Evolutionary conservation across 92 coral and sea anemone genomes (phyloP).

Genomic region (Palythoa caribaeorum): DNA sequence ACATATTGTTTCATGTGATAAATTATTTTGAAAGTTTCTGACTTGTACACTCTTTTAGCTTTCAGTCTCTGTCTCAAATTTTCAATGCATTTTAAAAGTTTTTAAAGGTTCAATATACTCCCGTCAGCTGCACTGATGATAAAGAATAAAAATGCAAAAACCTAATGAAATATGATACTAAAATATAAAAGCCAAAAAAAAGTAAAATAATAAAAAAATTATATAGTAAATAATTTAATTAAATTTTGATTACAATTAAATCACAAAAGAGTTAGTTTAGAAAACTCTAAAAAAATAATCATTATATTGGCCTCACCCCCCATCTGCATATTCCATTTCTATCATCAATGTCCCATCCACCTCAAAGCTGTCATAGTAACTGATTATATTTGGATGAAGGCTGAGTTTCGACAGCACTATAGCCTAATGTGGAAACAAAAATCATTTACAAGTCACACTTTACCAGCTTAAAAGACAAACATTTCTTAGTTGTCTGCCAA

Average conservation of each 20-base stretch:
- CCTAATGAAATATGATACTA: too few species aligned
- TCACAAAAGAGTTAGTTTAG: neutral
- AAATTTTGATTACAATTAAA: neutral
- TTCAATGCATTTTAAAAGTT: too few species aligned
- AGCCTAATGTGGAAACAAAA: slow-evolving; percentile 67
- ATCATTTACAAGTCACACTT: neutral
- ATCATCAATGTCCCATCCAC: slow-evolving; percentile 99
- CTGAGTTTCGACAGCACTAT: slow-evolving; percentile 94
- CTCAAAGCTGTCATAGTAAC: slow-evolving; percentile 98
- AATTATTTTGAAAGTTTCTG: too few species aligned
- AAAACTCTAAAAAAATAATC: neutral
- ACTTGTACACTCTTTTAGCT: too few species aligned
- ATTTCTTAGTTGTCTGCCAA: neutral
- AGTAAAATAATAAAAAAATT: too few species aligned
- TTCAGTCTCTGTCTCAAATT: too few species aligned
- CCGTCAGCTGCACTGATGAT: too few species aligned
- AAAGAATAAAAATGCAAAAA: too few species aligned
- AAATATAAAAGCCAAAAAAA: too few species aligned
- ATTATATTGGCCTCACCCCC: slow-evolving; percentile 74
- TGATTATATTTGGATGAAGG: slow-evolving; percentile 95
- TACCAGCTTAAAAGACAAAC: neutral
- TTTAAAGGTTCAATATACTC: too few species aligned
- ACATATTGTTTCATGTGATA: too few species aligned
- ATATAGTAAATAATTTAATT: too few species aligned
- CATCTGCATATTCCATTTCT: slow-evolving; percentile 99